phyloP scores from a whole-genome alignment of 1,140 invertebrate species.

The Pseudomyrmex concolor region DNA sequence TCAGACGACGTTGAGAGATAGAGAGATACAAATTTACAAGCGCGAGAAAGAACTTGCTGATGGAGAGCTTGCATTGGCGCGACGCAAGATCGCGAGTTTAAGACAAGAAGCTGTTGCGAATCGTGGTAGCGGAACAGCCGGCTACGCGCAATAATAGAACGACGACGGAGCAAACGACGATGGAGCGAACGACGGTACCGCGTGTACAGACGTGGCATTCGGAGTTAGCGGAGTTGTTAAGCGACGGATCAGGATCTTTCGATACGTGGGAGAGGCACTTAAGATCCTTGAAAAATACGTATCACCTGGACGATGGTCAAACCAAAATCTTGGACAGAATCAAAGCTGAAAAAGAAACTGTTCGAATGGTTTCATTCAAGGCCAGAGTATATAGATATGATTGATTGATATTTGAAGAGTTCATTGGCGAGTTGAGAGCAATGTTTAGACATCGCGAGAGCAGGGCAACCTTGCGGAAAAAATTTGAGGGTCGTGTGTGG shows the following conservation, averaged over 20 bases:
- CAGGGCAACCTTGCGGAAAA: not conserved
- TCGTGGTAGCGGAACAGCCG: not conserved
- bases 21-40: not conserved
- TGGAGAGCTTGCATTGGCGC: not conserved
- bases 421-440: not conserved
- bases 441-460: not conserved
- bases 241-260: not conserved
- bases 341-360: not conserved
- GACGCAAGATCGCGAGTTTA: slow-evolving; percentile 1
- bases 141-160: not conserved
- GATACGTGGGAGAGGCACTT: not conserved
- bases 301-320: not conserved
- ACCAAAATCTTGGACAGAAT: not conserved
- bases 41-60: too few relatives aligned
- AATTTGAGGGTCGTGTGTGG: not conserved
- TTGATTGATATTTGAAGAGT: not conserved
- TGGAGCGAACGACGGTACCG: not conserved
- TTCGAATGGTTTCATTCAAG: not conserved
- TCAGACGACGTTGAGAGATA: too few relatives aligned
- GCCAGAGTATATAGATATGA: not conserved
- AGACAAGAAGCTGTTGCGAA: not conserved
- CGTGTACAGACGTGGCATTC: not conserved
- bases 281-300: not conserved
- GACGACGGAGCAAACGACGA: not conserved
- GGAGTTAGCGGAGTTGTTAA: not conserved